Conservation (phyloP, 1,140 invertebrate genomes). For the Bactericera cockerelli region DNA sequence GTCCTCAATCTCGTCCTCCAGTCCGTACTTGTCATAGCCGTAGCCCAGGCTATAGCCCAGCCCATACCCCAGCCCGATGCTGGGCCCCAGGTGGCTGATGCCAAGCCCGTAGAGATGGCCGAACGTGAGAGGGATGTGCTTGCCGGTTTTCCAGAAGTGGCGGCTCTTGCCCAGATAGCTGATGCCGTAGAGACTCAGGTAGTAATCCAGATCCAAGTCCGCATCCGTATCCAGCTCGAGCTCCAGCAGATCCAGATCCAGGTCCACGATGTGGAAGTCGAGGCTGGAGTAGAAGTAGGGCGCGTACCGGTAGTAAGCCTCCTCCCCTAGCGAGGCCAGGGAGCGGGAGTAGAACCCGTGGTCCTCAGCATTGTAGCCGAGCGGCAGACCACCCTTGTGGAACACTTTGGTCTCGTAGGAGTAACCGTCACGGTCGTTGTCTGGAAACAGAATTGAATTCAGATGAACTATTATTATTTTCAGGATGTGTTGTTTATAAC, state of each 20-base stretch:
- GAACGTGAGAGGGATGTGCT: neutral
- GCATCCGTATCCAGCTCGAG: neutral
- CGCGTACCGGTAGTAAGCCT: neutral
- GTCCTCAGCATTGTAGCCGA: neutral
- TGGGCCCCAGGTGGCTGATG: neutral
- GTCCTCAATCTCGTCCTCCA: neutral
- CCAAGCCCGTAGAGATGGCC: neutral
- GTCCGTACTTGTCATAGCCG: constrained; percentile 4
- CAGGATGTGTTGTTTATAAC: too few species aligned
- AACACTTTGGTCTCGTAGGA: constrained; percentile 2
- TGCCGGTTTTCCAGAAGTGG: constrained; percentile 2
- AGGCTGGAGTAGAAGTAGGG: neutral
- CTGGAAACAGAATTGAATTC: neutral
- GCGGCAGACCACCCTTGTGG: neutral
- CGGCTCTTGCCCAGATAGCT: neutral
- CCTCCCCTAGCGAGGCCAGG: neutral
- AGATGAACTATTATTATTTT: too few species aligned
- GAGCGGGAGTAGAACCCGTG: neutral
- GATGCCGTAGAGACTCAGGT: constrained; percentile 3
- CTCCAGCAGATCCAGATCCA: neutral
- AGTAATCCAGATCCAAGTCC: neutral
- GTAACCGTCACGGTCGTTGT: neutral
- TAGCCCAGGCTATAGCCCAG: neutral
- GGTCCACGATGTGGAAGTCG: neutral
- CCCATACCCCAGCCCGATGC: neutral